Evolutionary conservation across 2,888 invertebrate genomes (phyloP).

Genomic region (Pyrgus malvae): DNA sequence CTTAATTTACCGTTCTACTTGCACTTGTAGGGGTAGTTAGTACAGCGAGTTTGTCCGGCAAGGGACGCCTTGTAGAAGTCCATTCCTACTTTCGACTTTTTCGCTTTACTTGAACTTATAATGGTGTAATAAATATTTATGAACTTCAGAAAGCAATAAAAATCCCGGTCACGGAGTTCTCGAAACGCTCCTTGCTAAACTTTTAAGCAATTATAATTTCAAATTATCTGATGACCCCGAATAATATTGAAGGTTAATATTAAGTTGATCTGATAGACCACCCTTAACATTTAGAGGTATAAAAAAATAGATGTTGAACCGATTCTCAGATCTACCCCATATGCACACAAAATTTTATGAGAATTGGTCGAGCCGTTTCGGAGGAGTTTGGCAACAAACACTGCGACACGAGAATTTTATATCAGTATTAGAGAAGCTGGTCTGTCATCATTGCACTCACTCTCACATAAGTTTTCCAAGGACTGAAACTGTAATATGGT

Average conservation of each 20-base stretch:
- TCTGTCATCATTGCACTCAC: too few relatives aligned
- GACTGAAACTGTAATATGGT: too few relatives aligned
- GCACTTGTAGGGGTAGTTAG: constrained; percentile 29
- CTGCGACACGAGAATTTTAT: too few relatives aligned
- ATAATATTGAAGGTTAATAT: constrained; percentile 33
- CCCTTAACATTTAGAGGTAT: too few relatives aligned
- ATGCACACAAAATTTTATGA: too few relatives aligned
- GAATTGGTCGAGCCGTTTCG: too few relatives aligned
- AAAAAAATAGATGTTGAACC: too few relatives aligned
- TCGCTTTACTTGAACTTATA: not conserved
- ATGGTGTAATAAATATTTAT: constrained; percentile 20
- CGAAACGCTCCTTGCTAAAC: constrained; percentile 2
- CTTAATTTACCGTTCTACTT: constrained; percentile 61
- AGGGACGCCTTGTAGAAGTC: constrained; percentile 22
- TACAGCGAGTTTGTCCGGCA: constrained; percentile 31
- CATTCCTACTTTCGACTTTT: constrained; percentile 9
- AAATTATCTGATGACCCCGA: constrained; percentile 32
- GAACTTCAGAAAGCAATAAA: constrained; percentile 13
- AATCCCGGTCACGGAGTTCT: constrained; percentile 6
- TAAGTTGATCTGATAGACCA: too few relatives aligned
- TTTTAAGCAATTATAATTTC: constrained; percentile 13
- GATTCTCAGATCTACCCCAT: too few relatives aligned
- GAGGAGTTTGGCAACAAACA: too few relatives aligned
- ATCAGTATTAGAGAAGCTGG: too few relatives aligned
- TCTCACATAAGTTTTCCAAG: too few relatives aligned